phyloP scores from a whole-genome alignment of 2,888 invertebrate species.

The Disparrhopalites patrizii region DNA sequence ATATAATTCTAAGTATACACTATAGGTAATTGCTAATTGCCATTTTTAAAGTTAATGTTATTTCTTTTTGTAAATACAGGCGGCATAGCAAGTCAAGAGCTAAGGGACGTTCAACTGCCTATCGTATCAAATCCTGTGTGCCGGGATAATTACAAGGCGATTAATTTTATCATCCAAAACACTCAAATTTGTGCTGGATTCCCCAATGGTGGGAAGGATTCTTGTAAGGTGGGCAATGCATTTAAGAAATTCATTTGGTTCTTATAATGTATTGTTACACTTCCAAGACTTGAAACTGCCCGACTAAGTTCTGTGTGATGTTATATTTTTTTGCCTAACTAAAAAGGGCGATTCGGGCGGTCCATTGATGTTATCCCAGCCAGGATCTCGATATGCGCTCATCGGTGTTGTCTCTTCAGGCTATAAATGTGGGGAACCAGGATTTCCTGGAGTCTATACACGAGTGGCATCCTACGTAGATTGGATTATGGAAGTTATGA shows the following conservation, averaged over 20 bases:
- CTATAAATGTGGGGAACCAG: conserved; percentile 59
- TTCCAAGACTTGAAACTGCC: too few relatives aligned
- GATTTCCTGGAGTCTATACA: conserved; percentile 68
- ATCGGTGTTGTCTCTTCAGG: conserved; percentile 67
- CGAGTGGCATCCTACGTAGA: conserved; percentile 63
- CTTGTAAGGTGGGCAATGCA: conserved; percentile 25
- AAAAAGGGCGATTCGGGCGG: conserved; percentile 72
- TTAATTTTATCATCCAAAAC: conserved; percentile 57
- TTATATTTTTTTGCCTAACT: too few relatives aligned
- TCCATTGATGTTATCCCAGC: conserved; percentile 65
- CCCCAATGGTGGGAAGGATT: conserved; percentile 59
- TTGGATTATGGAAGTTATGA: conserved; percentile 57
- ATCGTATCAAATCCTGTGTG: conserved; percentile 64
- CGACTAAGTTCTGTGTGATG: too few relatives aligned
- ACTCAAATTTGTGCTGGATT: conserved; percentile 67
- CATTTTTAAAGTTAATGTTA: too few relatives aligned
- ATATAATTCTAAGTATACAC: too few relatives aligned
- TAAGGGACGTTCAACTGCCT: conserved; percentile 69
- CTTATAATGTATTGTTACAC: too few relatives aligned
- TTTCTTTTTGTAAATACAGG: too few relatives aligned
- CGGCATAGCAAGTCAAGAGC: conserved; percentile 62
- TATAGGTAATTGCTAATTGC: too few relatives aligned
- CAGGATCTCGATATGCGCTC: conserved; percentile 55
- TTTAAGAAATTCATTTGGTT: too few relatives aligned
- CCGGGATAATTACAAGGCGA: conserved; percentile 57